These are phyloP conservation scores for Chamaea fasciata DNA, from an alignment of 2,113 vertebrate genomes.

Conservation along the genomic window DNA sequence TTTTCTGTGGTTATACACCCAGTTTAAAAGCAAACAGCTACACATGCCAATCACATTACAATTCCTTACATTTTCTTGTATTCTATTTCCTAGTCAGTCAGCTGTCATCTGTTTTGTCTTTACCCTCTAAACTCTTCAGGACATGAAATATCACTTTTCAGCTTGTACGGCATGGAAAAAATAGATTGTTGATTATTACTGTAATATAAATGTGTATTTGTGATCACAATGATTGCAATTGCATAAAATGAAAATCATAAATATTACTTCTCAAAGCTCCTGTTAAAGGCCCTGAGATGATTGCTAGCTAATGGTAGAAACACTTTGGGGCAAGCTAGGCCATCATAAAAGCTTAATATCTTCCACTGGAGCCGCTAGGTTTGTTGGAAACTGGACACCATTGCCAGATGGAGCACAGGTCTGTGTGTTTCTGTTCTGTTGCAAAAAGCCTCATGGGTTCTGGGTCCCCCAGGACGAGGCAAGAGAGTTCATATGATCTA, in stretches of 20 bases:
- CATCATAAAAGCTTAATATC: background rate
- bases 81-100: background rate
- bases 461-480: background rate
- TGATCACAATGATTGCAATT: background rate
- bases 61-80: background rate
- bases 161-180: background rate
- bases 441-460: background rate
- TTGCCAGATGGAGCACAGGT: slow-evolving; percentile 13
- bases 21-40: background rate
- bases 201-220: background rate
- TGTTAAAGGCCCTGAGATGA: background rate
- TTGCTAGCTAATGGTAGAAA: background rate
- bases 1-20: background rate
- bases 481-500: background rate
- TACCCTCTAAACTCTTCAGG: background rate
- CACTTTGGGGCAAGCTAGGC: background rate
- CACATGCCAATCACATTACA: background rate
- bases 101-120: background rate
- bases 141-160: background rate
- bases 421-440: background rate
- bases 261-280: background rate
- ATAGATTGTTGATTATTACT: background rate
- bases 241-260: background rate
- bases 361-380: background rate
- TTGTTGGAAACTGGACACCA: background rate